These are phyloP conservation scores for Chitala chitala DNA, from an alignment of 2,113 vertebrate species.

Conservation along the genomic window DNA sequence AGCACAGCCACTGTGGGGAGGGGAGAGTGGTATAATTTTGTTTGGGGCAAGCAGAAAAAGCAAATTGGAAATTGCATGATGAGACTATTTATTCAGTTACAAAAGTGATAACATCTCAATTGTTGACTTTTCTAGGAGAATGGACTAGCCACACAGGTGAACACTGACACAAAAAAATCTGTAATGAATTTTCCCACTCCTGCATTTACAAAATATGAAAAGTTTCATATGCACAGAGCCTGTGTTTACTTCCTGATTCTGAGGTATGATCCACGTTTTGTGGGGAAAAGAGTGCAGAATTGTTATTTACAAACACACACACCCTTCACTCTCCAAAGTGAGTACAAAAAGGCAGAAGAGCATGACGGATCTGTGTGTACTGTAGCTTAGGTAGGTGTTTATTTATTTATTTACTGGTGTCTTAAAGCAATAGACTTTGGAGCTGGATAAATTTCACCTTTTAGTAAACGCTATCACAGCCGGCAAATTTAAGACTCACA, in stretches of 20 bases:
- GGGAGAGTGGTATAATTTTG: slow-evolving; percentile 4
- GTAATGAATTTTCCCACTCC: background rate
- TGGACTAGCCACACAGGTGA: background rate
- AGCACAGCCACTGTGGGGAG: slow-evolving; percentile 11
- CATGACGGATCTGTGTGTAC: slow-evolving; percentile 51
- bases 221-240: too few relatives aligned
- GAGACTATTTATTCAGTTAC: background rate
- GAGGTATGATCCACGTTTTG: background rate
- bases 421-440: slow-evolving; percentile 73
- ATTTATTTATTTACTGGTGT: slow-evolving; percentile 68
- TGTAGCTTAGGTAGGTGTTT: slow-evolving; percentile 32
- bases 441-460: too few relatives aligned
- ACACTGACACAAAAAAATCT: background rate
- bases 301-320: background rate
- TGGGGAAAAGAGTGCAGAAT: slow-evolving; percentile 14
- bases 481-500: background rate
- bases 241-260: too few relatives aligned
- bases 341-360: slow-evolving; percentile 60
- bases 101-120: background rate
- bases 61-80: background rate
- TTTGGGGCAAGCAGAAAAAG: background rate
- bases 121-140: background rate
- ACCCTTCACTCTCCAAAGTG: background rate
- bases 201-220: background rate
- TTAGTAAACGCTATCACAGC: too few relatives aligned